Evolutionary conservation across 2,797 vertebrate genomes (phyloP).

Genomic region (Schizopygopsis malacanthus): DNA sequence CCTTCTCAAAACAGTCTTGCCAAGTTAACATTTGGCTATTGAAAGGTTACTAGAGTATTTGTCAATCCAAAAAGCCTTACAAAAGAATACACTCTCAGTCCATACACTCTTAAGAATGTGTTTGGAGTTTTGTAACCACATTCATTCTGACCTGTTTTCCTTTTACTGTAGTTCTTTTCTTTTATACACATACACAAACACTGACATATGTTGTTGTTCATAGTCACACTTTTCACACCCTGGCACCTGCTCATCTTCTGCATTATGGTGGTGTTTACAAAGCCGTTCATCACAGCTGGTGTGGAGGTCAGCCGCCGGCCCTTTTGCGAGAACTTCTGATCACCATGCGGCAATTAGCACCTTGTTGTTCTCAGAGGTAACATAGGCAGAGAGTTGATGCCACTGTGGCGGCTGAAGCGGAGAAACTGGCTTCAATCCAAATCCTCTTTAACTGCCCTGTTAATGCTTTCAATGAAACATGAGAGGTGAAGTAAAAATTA

Average conservation of each 20-base stretch:
- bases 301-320: conserved; percentile 73
- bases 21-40: conserved; percentile 13
- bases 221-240: conserved; percentile 53
- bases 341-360: conserved; percentile 85
- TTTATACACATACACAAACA: neutral
- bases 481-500: conserved; percentile 57
- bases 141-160: neutral
- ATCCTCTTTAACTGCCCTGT: conserved; percentile 51
- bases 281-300: conserved; percentile 64
- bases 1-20: neutral
- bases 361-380: conserved; percentile 80
- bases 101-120: neutral
- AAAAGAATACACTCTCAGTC: neutral
- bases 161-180: neutral
- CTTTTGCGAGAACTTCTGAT: conserved; percentile 75
- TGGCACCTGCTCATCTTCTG: conserved; percentile 53
- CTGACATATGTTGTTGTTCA: conserved; percentile 45
- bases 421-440: conserved; percentile 60
- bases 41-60: conserved; percentile 1
- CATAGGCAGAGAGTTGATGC: conserved; percentile 78
- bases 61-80: conserved; percentile 4
- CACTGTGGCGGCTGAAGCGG: conserved; percentile 73
- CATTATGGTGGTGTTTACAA: conserved; percentile 63
- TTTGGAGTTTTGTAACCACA: conserved; percentile 5
- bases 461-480: conserved; percentile 49